Evolutionary conservation across 2,888 invertebrate species (phyloP).

Genomic region (Oligia fasciuncula): DNA sequence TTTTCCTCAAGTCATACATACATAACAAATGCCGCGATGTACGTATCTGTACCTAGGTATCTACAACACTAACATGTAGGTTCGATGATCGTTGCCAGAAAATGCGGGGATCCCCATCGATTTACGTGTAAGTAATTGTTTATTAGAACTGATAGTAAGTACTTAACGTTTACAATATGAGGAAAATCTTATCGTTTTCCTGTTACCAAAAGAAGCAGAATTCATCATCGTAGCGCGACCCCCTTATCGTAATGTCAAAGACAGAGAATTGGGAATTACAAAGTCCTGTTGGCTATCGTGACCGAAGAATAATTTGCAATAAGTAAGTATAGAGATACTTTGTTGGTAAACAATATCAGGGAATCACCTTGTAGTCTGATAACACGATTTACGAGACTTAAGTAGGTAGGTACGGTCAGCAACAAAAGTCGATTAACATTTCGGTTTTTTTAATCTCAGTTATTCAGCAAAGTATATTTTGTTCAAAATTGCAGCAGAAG

Average conservation of each 20-base stretch:
- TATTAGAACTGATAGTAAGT: conserved; percentile 4
- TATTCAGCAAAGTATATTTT: no score
- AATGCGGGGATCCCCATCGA: conserved; percentile 28
- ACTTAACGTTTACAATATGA: not conserved
- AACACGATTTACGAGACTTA: not conserved
- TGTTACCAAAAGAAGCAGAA: conserved; percentile 19
- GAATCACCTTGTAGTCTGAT: conserved; percentile 51
- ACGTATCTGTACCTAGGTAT: not conserved
- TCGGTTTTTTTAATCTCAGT: no score
- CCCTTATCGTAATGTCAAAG: conserved; percentile 16
- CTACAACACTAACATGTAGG: not conserved
- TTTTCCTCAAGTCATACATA: not conserved
- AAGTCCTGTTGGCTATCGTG: conserved; percentile 26
- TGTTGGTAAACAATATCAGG: conserved; percentile 40
- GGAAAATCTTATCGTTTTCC: conserved; percentile 38
- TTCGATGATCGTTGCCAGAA: not conserved
- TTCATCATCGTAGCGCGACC: not conserved
- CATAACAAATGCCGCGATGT: not conserved
- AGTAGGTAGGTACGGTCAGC: not conserved
- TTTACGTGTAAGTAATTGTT: conserved; percentile 11
- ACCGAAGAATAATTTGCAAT: conserved; percentile 3
- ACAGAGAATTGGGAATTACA: conserved; percentile 34
- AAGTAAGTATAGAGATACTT: no score
- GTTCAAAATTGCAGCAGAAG: no score
- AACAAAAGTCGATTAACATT: no score